These are phyloP conservation scores for Pteropus rufus DNA, from an alignment of 2,797 vertebrate genomes.

Conservation along the genomic window DNA sequence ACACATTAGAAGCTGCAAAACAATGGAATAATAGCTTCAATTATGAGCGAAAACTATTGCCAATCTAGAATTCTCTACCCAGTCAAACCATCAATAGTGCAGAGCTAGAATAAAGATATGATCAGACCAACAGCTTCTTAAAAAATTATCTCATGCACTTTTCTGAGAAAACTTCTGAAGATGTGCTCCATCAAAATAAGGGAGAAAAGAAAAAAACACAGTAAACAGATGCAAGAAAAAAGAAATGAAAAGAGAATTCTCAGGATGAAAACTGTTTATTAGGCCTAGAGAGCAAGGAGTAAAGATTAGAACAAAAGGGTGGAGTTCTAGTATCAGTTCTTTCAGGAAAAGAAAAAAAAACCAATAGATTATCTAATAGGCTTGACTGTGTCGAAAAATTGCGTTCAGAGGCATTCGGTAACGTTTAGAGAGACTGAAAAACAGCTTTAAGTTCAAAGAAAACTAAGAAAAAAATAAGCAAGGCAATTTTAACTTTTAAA, in stretches of 20 bases:
- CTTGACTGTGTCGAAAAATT: background rate
- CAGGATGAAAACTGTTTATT: background rate
- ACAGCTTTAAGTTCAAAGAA: background rate
- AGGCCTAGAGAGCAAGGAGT: background rate
- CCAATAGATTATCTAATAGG: background rate
- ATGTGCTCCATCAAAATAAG: background rate
- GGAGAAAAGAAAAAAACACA: background rate
- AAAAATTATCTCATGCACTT: background rate
- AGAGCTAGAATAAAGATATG: background rate
- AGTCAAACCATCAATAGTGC: background rate
- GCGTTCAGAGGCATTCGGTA: background rate
- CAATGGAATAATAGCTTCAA: background rate
- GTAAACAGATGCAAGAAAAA: background rate
- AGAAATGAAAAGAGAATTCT: background rate
- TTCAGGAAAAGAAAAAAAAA: background rate
- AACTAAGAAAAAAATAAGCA: background rate
- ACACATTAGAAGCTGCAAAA: background rate
- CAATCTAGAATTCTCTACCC: background rate
- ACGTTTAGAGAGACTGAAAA: background rate
- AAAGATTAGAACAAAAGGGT: background rate
- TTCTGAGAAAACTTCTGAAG: conserved; percentile 11
- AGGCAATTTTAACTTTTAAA: background rate
- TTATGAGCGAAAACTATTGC: background rate
- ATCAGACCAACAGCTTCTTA: background rate
- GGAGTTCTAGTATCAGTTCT: background rate